Evolutionary conservation across 2,888 invertebrate genomes (phyloP).

Genomic region (Muschampia plurimacula): DNA sequence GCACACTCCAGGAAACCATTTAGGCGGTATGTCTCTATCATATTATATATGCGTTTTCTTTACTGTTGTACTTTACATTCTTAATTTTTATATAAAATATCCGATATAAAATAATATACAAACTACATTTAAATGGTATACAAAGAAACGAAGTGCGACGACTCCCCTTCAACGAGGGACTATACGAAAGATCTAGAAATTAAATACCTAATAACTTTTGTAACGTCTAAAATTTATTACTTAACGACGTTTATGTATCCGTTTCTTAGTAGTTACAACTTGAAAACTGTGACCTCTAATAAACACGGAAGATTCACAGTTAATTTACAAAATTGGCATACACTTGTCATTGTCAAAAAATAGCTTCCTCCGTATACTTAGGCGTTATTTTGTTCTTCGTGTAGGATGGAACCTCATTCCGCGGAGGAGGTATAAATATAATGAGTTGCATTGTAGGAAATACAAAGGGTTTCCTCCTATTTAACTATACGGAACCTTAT

Average conservation of each 20-base stretch:
- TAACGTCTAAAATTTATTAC: no score
- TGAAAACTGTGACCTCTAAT: background rate
- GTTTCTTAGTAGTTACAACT: background rate
- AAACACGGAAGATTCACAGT: constrained; percentile 24
- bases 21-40: no score
- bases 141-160: no score
- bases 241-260: background rate
- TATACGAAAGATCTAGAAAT: no score
- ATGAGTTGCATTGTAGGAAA: constrained; percentile 13
- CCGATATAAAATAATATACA: no score
- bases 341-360: constrained; percentile 28
- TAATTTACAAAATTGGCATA: constrained; percentile 4
- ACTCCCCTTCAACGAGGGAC: no score
- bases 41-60: no score
- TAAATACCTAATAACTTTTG: no score
- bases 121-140: no score
- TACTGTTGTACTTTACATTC: no score
- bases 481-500: background rate
- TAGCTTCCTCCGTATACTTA: constrained; percentile 15
- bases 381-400: background rate
- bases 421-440: constrained; percentile 14
- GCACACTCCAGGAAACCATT: no score
- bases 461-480: constrained; percentile 7
- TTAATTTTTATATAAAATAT: no score
- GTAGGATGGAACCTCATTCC: constrained; percentile 23